phyloP scores from a whole-genome alignment of 2,113 vertebrate genomes.

The Sturnira hondurensis region DNA sequence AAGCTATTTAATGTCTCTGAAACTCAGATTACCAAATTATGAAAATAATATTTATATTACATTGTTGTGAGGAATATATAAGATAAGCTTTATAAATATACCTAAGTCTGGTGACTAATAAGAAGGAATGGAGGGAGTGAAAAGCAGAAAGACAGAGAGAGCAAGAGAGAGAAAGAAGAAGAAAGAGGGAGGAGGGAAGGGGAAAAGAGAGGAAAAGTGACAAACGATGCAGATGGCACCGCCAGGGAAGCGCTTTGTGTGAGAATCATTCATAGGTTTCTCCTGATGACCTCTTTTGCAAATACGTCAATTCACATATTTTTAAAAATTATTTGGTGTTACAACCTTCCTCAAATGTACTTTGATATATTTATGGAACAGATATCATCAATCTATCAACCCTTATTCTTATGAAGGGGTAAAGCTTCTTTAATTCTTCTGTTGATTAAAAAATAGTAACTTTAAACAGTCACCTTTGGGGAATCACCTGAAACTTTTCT shows the following conservation, averaged over 20 bases:
- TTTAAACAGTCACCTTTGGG: not conserved
- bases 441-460: not conserved
- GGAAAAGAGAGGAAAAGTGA: not conserved
- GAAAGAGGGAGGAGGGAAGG: no score
- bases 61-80: not conserved
- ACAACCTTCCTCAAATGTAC: not conserved
- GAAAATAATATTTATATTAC: not conserved
- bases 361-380: not conserved
- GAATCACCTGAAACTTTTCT: not conserved
- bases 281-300: not conserved
- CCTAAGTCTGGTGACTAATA: not conserved
- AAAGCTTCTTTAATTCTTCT: not conserved
- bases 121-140: not conserved
- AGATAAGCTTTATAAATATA: not conserved
- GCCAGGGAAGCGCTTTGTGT: not conserved
- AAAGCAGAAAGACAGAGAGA: accelerated
- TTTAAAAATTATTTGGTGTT: not conserved
- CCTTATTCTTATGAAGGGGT: not conserved
- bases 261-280: not conserved
- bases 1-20: not conserved
- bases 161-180: not conserved
- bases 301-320: not conserved
- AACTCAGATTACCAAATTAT: not conserved
- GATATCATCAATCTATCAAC: not conserved
- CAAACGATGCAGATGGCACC: not conserved